Evolutionary conservation across 2,797 vertebrate species (phyloP), one percentile per base, ranked within the genome.

Genomic region (Arnoldichthys spilopterus): DNA sequence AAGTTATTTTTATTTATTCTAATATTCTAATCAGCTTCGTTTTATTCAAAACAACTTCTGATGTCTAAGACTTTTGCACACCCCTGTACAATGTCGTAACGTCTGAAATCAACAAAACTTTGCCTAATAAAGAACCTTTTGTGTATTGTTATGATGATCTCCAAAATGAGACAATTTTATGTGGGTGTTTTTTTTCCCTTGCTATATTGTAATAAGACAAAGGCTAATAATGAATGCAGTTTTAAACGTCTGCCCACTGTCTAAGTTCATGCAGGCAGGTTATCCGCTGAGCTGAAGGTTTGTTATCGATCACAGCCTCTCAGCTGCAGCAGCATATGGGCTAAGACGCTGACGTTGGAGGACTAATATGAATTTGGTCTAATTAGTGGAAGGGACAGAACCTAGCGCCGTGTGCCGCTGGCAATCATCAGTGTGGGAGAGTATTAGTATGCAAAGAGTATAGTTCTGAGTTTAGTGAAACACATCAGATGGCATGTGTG

Each of bases 311-410:
- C 28, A 45, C 13, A 20, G 68, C 30, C 51, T 71, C 73, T 34
- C 16, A 6, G 15, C 43, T 47, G 51, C 12, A 43, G 72, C 8
- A 49, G 13, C 59, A 63, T 54, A 54, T 49, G 59, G 72, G 28
- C 11, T 11, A 49, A 51, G 28, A 2, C 32, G 37, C 24, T 63
- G 45, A 63, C 74, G 24, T 24, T 24, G 63, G 28, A 26, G 61
- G 30, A 67, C 11, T 53, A 53, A 74, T 74, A 68, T n/a, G 30
- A 26, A 69, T 74, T 69, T 61, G 62, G 72, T 69, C 53, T 66
- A 80, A 80, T 74, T 79, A 62, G 54, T 32, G 45, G n/a, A 59
- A 51, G 54, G 11, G 63, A 47, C 32, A 45, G 63, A 43, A 59
- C 45, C 28, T 63, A 24, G 64, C 28, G 59, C 16, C 28, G 45